Evolutionary conservation across 2,888 invertebrate genomes (phyloP).

Genomic region (Chrysotoxum bicinctum): DNA sequence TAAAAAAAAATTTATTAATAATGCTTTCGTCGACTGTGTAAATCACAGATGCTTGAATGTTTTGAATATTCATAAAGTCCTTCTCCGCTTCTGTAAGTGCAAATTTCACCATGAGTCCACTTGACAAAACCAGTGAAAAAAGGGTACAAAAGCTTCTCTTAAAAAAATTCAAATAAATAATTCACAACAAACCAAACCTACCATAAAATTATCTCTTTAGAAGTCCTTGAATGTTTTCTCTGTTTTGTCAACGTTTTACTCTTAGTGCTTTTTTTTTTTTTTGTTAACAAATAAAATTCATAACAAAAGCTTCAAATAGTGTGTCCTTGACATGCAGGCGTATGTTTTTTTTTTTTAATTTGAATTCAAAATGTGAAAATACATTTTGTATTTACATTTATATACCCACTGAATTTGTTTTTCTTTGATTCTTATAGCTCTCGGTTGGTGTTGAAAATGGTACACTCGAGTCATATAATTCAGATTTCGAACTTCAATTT

Average conservation of each 20-base stretch:
- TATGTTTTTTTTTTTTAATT: neutral
- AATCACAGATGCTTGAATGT: conserved; percentile 10
- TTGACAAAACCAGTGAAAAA: neutral
- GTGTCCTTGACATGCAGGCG: conserved; percentile 45
- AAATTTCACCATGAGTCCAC: conserved; percentile 29
- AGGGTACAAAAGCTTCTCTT: conserved; percentile 13
- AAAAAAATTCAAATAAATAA: conserved; percentile 50
- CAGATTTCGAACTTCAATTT: conserved; percentile 87
- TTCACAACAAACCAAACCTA: conserved; percentile 58
- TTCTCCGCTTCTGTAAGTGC: conserved; percentile 16
- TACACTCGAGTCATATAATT: conserved; percentile 86
- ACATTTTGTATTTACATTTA: neutral
- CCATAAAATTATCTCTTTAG: conserved; percentile 48
- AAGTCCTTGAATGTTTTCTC: conserved; percentile 51
- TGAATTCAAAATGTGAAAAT: neutral
- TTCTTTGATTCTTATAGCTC: conserved; percentile 83
- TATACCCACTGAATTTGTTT: neutral
- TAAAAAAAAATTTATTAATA: conserved; percentile 2
- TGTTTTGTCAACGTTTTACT: conserved; percentile 9
- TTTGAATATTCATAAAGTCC: conserved; percentile 57
- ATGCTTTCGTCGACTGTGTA: neutral
- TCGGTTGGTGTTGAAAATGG: conserved; percentile 89
- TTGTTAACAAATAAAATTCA: neutral
- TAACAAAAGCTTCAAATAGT: conserved; percentile 11
- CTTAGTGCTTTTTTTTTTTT: conserved; percentile 23